Conservation (phyloP, 53 echinoderm and acorn worm genomes). For the Arbacia lixula region DNA sequence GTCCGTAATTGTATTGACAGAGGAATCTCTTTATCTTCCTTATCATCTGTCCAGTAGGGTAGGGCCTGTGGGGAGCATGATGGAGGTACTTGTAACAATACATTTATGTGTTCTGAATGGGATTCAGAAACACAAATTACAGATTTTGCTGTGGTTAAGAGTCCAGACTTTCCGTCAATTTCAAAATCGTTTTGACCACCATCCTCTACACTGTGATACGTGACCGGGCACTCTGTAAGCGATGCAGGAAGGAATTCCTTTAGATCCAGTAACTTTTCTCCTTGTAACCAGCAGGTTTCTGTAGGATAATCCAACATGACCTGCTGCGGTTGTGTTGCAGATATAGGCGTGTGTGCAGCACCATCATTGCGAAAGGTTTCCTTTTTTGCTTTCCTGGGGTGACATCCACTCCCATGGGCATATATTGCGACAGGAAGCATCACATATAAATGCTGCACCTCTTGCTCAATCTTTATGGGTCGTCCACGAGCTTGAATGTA, state of each 20-base stretch:
- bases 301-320: conserved; percentile 71
- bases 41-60: not conserved
- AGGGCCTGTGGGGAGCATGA: not conserved
- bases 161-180: conserved; percentile 3
- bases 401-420: conserved; percentile 86
- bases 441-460: conserved; percentile 28
- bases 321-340: conserved; percentile 64
- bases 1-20: conserved; percentile 48
- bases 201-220: not conserved
- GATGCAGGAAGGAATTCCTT: conserved; percentile 75
- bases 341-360: conserved; percentile 45
- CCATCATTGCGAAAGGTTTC: conserved; percentile 51
- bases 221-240: conserved; percentile 23
- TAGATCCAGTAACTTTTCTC: conserved; percentile 69
- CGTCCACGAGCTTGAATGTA: conserved; percentile 78
- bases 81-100: conserved; percentile 5
- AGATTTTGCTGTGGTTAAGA: conserved; percentile 3
- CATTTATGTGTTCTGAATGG: conserved; percentile 12
- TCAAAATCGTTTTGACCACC: conserved; percentile 18
- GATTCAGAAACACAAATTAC: conserved; percentile 29
- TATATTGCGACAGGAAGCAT: conserved; percentile 78
- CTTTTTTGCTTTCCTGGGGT: conserved; percentile 67
- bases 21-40: conserved; percentile 47
- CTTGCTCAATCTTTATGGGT: conserved; percentile 32
- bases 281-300: conserved; percentile 80